Conservation (phyloP, 2,113 vertebrate genomes). For the Mystacornis crossleyi region DNA sequence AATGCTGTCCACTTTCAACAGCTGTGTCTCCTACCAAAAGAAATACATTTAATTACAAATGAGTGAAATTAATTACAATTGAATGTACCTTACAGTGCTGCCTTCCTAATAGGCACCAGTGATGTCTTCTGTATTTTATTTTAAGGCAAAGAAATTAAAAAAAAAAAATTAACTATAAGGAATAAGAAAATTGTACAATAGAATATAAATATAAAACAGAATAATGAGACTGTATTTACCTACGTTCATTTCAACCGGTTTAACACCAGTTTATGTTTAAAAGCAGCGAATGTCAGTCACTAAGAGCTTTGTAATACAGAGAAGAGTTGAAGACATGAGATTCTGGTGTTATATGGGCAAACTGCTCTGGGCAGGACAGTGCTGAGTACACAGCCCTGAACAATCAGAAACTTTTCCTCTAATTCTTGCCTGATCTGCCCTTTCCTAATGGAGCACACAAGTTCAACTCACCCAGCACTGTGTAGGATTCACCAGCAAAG, state of each 20-base stretch:
- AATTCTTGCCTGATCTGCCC: neutral
- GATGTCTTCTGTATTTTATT: neutral
- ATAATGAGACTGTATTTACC: neutral
- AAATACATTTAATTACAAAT: neutral
- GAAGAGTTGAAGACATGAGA: neutral
- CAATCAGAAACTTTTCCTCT: neutral
- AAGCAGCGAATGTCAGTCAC: neutral
- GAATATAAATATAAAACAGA: neutral
- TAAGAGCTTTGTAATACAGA: neutral
- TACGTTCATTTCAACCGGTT: neutral
- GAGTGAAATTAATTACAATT: neutral
- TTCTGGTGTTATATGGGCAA: neutral
- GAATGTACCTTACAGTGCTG: neutral
- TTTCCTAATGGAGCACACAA: neutral
- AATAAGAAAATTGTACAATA: neutral
- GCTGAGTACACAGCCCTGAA: neutral
- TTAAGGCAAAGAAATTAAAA: neutral
- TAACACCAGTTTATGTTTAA: neutral
- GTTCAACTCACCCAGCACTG: slow-evolving; percentile 86
- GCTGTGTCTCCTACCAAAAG: slow-evolving; percentile 84
- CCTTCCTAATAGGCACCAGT: neutral
- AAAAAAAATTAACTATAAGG: neutral
- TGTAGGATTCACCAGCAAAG: slow-evolving; percentile 94
- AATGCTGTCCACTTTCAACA: slow-evolving; percentile 86
- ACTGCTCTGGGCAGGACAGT: neutral